phyloP scores from a whole-genome alignment of 2,113 vertebrate genomes.

The Rhagologus leucostigma region DNA sequence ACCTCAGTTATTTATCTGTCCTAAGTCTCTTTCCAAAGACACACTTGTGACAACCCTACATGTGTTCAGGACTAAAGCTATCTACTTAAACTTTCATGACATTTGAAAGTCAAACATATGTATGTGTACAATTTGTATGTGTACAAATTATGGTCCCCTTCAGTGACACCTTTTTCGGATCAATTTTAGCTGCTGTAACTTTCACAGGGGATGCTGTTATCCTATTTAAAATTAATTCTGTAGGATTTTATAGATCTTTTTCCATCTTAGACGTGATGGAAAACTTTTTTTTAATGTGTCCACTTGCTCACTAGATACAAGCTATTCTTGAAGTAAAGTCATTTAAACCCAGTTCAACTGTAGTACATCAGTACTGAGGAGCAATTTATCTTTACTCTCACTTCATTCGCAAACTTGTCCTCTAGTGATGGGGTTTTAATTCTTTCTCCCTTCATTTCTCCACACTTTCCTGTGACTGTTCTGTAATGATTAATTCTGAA shows the following conservation, averaged over 20 bases:
- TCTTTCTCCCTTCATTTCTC: not conserved
- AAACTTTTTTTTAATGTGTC: not conserved
- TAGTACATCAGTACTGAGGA: not conserved
- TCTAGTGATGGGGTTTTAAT: not conserved
- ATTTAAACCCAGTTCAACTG: not conserved
- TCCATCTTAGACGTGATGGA: not conserved
- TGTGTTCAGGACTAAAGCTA: not conserved
- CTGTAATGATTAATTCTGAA: slow-evolving; percentile 21
- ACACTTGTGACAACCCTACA: not conserved
- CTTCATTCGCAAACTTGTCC: not conserved
- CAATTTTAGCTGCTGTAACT: not conserved
- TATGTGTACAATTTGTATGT: not conserved
- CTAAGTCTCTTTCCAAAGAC: not conserved
- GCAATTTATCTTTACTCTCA: not conserved
- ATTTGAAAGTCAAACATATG: not conserved
- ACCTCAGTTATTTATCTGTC: not conserved
- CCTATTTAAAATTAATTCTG: not conserved
- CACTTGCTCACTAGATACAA: not conserved
- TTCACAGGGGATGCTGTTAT: not conserved
- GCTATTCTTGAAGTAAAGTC: not conserved
- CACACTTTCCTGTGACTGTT: not conserved
- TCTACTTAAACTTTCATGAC: not conserved
- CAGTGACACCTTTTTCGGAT: not conserved
- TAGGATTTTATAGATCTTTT: not conserved
- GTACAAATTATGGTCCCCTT: not conserved